Base-by-base conservation (phyloP, 2,888 invertebrate species). In the Xylophagus ater region DNA sequence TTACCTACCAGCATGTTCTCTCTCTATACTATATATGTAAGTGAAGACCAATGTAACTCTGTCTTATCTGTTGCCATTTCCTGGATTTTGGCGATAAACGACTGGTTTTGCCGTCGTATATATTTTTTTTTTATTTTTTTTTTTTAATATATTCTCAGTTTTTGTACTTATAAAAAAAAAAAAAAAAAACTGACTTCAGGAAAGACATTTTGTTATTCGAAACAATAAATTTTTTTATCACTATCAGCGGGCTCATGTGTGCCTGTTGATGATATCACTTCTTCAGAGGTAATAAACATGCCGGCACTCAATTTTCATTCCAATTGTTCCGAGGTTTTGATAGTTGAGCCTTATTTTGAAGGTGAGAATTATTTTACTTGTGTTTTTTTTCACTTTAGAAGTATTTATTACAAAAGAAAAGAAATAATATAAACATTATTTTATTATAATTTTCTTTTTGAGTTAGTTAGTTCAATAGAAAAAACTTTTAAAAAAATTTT, bases 41-140 rank as follows among this genome's bases (percentile, higher is more conserved):
- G 47, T 43, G 42, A 43, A 44, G 42, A 43, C 41, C 42, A 45
- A 42, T 47, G 47, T 49, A 47, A 48, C 43, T 49, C 40, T 35
- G 43, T 41, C 47, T 49, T 49, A 49, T 49, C 49, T 45, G 23
- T 34, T 47, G 49, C 47, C 48, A 48, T 49, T 49, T 49, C 49
- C 49, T 49, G 49, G 49, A 49, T 49, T 49, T 48, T 44, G 48
- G 38, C 46, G 49, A 49, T 49, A 45, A 38, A 42, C 25, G 28
- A 43, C 43, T 43, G 43, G 43, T 43, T 43, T 43, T 35, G 34
- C 37, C 37, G 42, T 37, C 35, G 40, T 43, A 34, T n/a, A n/a
- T n/a, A n/a, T n/a, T n/a, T n/a, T n/a, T n/a, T n/a, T n/a, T n/a
- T n/a, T n/a, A n/a, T n/a, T n/a, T n/a, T n/a, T n/a, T n/a, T n/a